These are phyloP conservation scores for Sebastes reedi DNA, from an alignment of 2,797 vertebrate species.

Conservation along the genomic window DNA sequence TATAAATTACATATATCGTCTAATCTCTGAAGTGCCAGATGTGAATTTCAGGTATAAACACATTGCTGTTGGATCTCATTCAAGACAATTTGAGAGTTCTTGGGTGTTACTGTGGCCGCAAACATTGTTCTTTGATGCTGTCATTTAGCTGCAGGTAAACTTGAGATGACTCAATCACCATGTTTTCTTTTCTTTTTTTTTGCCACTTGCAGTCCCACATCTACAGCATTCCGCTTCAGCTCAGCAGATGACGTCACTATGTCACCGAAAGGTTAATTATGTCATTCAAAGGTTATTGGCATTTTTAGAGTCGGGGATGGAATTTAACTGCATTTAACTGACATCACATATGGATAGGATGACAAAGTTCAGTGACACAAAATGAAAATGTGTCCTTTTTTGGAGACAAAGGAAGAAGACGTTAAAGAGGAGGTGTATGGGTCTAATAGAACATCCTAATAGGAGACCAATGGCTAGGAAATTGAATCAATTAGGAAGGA, in stretches of 20 bases:
- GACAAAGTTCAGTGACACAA: neutral
- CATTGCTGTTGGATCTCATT: neutral
- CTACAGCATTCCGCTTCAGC: neutral
- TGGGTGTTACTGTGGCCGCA: neutral
- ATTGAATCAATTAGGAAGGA: constrained; percentile 84
- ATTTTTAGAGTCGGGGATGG: neutral
- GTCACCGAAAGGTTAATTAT: constrained; percentile 47
- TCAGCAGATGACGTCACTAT: constrained; percentile 9
- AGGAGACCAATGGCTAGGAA: constrained; percentile 74
- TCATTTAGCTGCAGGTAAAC: constrained; percentile 33
- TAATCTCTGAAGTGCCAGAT: neutral
- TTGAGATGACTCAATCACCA: constrained; percentile 6
- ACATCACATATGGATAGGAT: constrained; percentile 23
- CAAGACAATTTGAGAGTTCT: neutral
- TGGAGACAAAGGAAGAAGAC: constrained; percentile 32
- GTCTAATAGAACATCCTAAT: constrained; percentile 72
- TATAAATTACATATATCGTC: neutral
- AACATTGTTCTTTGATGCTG: constrained; percentile 10
- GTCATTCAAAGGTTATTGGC: constrained; percentile 31
- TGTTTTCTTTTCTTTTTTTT: neutral
- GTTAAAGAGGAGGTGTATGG: constrained; percentile 21
- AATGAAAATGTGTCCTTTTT: constrained; percentile 20
- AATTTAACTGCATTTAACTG: constrained; percentile 17
- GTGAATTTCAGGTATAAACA: neutral
- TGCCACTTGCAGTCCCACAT: constrained; percentile 31